Evolutionary conservation across 2,888 invertebrate genomes (phyloP), one percentile per base, ranked within the genome.

Genomic region (Tachina fera): DNA sequence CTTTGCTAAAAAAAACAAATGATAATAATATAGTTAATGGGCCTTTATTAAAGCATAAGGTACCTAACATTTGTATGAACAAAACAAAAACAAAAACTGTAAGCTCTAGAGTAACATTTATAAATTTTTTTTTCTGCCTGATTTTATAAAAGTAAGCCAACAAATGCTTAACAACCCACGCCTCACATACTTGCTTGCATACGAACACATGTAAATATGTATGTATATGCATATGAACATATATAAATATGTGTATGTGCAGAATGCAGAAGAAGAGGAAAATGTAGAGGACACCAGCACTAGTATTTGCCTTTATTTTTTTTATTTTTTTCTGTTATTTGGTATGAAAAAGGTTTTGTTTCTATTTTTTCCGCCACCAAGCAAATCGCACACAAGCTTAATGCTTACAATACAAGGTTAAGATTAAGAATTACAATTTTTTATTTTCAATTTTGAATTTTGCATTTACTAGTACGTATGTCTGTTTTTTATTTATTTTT

Each of bases 131-230:
- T 68, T 9, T 41, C 13, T 19, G 47, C 45, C 65, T 51, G 10
- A 72, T 22, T 43, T 61, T 68, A 43, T 58, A 61, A 78, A 83
- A 81, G 77, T 76, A 78, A 78, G 45, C 61, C 82, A 77, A 49
- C 77, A 83, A 86, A 86, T 86, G 86, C 79, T 83, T 53, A 83
- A 83, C 79, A 86, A 77, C 86, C 86, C 86, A 86, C 86, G 83
- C 86, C 67, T 71, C 39, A 60, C 60, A 65, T 13, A 19, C 67
- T 31, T 1, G 19, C 68, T 53, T 9, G 56, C 19, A 43, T 10
- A 53, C 14, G 41, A 13, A 16, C 31, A 43, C 41, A 5, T n/a
- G 13, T 41, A 60, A 5, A 31, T 14, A 39, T 11, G 2, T n/a
- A 51, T 6, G 1, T 16, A 53, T 3, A 53, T 9, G n/a, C 5